Percentiles rank a stretch among this genome's conserved stretches.
These are phyloP conservation scores for Apodemus agrarius DNA, from an alignment of 2,797 vertebrate species.

Conservation along the genomic window DNA sequence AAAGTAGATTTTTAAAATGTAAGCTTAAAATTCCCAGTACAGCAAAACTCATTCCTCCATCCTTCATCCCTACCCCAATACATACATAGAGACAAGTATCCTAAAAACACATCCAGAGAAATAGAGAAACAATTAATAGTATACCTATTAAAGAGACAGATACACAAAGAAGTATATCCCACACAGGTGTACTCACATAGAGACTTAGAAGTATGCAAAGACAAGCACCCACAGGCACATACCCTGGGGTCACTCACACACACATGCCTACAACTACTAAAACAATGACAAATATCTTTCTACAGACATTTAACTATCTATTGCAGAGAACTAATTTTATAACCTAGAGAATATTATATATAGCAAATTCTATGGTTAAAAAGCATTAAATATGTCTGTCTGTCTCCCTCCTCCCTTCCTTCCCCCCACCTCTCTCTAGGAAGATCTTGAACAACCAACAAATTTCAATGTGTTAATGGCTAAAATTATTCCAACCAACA, in stretches of 20 bases:
- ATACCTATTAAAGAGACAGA: background rate
- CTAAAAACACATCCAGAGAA: background rate
- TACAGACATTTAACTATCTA: background rate
- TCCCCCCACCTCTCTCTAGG: too few species aligned
- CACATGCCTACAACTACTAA: background rate
- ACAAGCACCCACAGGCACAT: background rate
- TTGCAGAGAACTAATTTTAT: background rate
- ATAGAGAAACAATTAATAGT: background rate
- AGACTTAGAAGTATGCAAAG: background rate
- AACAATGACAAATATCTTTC: background rate
- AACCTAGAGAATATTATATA: background rate
- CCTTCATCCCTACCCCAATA: background rate
- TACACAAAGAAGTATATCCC: background rate
- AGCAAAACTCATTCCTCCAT: background rate
- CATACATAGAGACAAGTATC: background rate
- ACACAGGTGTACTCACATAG: background rate
- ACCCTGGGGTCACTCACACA: background rate
- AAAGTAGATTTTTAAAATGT: background rate
- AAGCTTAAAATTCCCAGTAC: background rate
- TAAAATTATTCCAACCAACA: background rate
- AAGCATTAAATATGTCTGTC: background rate
- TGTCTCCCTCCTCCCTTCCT: too few species aligned
- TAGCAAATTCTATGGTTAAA: slow-evolving; percentile 20
- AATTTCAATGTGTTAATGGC: background rate
- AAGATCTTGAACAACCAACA: background rate